Evolutionary conservation across 2,797 vertebrate genomes (phyloP).

Genomic region (Parauchenoglanis punctatus): DNA sequence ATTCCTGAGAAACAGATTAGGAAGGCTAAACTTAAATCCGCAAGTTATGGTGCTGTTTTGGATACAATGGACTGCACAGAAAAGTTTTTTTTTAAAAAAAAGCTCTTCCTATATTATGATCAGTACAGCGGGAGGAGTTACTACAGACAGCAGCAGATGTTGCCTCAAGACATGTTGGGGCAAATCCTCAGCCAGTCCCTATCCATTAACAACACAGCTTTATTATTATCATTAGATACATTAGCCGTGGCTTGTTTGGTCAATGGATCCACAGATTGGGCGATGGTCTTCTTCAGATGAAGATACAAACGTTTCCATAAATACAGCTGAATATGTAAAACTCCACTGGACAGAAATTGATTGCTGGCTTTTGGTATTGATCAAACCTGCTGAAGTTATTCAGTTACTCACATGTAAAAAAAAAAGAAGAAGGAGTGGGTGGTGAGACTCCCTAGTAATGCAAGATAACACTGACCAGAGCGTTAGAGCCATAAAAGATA

Average conservation of each 20-base stretch:
- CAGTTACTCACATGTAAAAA: background rate
- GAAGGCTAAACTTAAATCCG: slow-evolving; percentile 2
- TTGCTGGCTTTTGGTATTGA: background rate
- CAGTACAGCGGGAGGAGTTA: background rate
- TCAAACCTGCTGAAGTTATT: background rate
- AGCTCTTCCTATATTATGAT: slow-evolving; percentile 7
- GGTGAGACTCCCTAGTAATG: background rate
- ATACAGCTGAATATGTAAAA: background rate
- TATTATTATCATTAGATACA: slow-evolving; percentile 26
- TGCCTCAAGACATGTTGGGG: slow-evolving; percentile 34
- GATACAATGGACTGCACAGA: background rate
- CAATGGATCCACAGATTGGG: background rate
- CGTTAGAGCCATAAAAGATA: background rate
- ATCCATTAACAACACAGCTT: slow-evolving; percentile 31
- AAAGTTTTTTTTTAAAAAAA: background rate
- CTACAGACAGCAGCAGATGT: slow-evolving; percentile 20
- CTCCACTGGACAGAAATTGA: background rate
- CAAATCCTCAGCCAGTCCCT: slow-evolving; percentile 21
- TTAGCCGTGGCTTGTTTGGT: slow-evolving; percentile 28
- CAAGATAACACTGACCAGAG: slow-evolving; percentile 2
- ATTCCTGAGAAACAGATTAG: slow-evolving; percentile 27
- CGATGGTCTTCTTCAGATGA: background rate
- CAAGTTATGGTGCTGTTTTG: slow-evolving; percentile 16
- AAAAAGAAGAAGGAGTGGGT: background rate
- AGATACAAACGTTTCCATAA: background rate